Evolutionary conservation across 2,113 vertebrate genomes (phyloP).

Genomic region (Crotalus helleri): DNA sequence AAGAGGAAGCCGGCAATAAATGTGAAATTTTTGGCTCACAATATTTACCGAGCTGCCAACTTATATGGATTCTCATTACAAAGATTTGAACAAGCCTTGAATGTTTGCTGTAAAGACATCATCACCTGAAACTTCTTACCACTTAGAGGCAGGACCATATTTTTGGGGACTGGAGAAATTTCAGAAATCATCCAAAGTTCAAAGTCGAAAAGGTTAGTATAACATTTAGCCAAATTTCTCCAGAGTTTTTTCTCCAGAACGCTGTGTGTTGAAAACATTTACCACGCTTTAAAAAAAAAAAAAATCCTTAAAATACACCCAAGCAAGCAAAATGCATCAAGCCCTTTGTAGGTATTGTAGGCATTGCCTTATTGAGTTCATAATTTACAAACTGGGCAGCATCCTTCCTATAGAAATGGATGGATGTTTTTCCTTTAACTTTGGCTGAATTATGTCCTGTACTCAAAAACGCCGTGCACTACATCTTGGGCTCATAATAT

Average conservation of each 20-base stretch:
- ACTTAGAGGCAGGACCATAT: not conserved
- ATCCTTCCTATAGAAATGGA: conserved; percentile 8
- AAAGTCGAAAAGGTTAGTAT: not conserved
- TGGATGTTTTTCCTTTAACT: conserved; percentile 34
- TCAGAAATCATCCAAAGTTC: not conserved
- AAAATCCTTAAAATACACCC: not conserved
- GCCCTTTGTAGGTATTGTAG: not conserved
- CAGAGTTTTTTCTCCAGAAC: not conserved
- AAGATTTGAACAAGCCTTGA: not conserved
- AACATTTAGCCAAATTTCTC: not conserved
- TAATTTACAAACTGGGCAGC: conserved; percentile 23
- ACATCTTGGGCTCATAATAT: conserved; percentile 50
- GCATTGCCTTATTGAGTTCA: conserved; percentile 34
- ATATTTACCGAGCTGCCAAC: not conserved
- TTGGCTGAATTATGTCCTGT: conserved; percentile 39
- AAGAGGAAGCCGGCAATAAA: not conserved
- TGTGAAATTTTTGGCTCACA: not conserved
- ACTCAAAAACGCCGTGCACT: conserved; percentile 41
- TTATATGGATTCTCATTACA: not conserved
- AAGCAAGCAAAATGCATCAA: not conserved
- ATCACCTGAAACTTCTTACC: not conserved
- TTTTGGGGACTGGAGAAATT: not conserved
- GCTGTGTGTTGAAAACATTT: not conserved
- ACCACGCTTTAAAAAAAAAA: not conserved
- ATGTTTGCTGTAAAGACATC: not conserved